These are phyloP conservation scores for Drosophila burlai DNA, from an alignment of 1,140 invertebrate genomes.

Conservation along the genomic window DNA sequence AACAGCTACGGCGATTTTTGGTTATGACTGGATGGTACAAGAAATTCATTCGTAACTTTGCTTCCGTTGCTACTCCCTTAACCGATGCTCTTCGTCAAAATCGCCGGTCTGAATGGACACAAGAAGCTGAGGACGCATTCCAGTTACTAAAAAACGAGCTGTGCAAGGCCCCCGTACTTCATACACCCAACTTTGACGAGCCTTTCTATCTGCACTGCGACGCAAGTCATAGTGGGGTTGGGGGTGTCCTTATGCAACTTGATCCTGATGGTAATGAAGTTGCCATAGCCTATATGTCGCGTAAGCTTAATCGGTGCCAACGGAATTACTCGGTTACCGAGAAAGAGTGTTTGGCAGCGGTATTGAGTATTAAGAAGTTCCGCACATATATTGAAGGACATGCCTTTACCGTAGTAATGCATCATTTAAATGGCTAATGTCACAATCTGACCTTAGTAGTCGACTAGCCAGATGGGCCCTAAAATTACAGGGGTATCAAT, in stretches of 20 bases:
- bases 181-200: neutral
- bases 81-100: slow-evolving; percentile 8
- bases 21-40: slow-evolving; percentile 17
- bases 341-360: slow-evolving; percentile 13
- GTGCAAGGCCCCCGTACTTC: slow-evolving; percentile 3
- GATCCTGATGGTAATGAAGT: slow-evolving; percentile 7
- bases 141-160: slow-evolving; percentile 1
- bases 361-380: slow-evolving; percentile 19
- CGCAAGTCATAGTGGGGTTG: slow-evolving; percentile 18
- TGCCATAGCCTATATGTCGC: neutral
- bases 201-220: slow-evolving; percentile 22
- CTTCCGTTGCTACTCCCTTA: neutral
- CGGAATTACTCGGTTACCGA: slow-evolving; percentile 19
- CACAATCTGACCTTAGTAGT: slow-evolving; percentile 8
- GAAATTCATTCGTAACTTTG: slow-evolving; percentile 24
- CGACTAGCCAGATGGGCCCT: slow-evolving; percentile 4
- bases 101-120: neutral
- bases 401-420: neutral
- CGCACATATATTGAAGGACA: slow-evolving; percentile 13
- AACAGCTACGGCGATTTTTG: slow-evolving; percentile 18
- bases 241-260: slow-evolving; percentile 5
- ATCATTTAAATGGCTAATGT: neutral
- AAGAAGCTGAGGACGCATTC: neutral
- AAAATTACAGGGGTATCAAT: neutral
- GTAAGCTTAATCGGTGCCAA: slow-evolving; percentile 19